phyloP scores from a whole-genome alignment of 2,888 invertebrate species.

The Marasmarcha lunaedactyla region DNA sequence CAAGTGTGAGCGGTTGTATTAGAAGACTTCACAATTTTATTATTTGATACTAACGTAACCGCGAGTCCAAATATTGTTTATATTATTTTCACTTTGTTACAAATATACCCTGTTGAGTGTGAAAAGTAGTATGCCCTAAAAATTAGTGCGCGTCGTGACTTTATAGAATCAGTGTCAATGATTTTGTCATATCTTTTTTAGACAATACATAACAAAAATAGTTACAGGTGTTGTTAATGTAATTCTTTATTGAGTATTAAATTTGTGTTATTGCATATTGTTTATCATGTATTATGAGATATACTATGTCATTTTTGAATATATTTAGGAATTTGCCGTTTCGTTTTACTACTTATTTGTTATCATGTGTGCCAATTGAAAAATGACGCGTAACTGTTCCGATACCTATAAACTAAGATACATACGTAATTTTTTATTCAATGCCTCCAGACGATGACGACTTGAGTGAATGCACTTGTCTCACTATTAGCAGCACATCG shows the following conservation, averaged over 20 bases:
- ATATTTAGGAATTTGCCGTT: slow-evolving; percentile 1
- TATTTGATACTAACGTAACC: slow-evolving; percentile 28
- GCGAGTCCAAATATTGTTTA: slow-evolving; percentile 38
- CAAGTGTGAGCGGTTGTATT: slow-evolving; percentile 59
- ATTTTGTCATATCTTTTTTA: slow-evolving; percentile 13
- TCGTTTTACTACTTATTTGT: neutral
- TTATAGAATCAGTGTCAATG: slow-evolving; percentile 11
- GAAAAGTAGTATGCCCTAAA: slow-evolving; percentile 22
- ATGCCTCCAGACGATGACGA: too few species aligned
- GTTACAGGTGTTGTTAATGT: neutral
- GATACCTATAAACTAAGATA: too few species aligned
- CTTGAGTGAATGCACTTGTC: too few species aligned
- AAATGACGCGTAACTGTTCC: neutral
- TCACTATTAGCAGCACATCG: too few species aligned
- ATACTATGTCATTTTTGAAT: slow-evolving; percentile 1
- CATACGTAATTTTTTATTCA: too few species aligned
- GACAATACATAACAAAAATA: slow-evolving; percentile 6
- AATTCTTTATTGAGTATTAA: slow-evolving; percentile 4
- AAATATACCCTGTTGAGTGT: slow-evolving; percentile 19
- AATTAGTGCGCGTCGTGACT: slow-evolving; percentile 13
- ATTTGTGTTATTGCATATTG: slow-evolving; percentile 4
- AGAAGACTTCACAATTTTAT: slow-evolving; percentile 21
- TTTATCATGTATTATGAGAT: slow-evolving; percentile 1
- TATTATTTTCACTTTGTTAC: slow-evolving; percentile 24
- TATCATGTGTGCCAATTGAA: slow-evolving; percentile 10